Percentiles rank a stretch among this genome's conserved stretches.
Evolutionary conservation across 2,113 vertebrate species (phyloP).

Genomic region (Dicentrarchus labrax): DNA sequence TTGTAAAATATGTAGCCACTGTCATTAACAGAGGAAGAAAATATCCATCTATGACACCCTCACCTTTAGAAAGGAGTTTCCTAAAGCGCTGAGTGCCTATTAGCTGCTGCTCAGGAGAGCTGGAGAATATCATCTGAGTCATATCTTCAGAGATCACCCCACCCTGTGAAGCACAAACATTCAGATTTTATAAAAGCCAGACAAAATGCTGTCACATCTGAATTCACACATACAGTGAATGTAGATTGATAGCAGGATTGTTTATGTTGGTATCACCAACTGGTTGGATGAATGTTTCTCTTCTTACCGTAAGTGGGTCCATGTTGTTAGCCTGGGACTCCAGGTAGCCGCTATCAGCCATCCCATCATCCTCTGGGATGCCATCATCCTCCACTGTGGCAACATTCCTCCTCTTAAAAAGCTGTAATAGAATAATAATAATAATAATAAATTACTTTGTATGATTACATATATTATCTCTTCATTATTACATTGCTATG

Average conservation of each 20-base stretch:
- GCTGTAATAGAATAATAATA: constrained; percentile 78
- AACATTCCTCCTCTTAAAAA: constrained; percentile 98
- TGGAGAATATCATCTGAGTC: constrained; percentile 99
- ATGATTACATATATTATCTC: background rate
- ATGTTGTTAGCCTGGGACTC: constrained; percentile 97
- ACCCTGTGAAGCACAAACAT: constrained; percentile 65
- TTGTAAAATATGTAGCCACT: background rate
- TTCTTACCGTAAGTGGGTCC: constrained; percentile 92
- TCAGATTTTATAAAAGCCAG: constrained; percentile 1
- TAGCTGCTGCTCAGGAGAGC: constrained; percentile 95
- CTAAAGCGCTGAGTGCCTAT: constrained; percentile 97
- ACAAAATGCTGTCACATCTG: background rate
- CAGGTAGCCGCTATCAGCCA: constrained; percentile 96
- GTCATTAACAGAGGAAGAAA: background rate
- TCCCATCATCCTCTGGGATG: constrained; percentile 93
- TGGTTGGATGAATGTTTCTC: background rate
- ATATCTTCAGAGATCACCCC: constrained; percentile 96
- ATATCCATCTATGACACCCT: background rate
- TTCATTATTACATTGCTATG: background rate
- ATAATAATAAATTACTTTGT: background rate
- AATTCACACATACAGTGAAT: background rate
- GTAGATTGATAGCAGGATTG: background rate
- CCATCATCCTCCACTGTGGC: constrained; percentile 91
- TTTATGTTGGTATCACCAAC: background rate
- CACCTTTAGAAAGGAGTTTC: constrained; percentile 98